Evolutionary conservation across 1,140 invertebrate species (phyloP).

Genomic region (Conus ventricosus): DNA sequence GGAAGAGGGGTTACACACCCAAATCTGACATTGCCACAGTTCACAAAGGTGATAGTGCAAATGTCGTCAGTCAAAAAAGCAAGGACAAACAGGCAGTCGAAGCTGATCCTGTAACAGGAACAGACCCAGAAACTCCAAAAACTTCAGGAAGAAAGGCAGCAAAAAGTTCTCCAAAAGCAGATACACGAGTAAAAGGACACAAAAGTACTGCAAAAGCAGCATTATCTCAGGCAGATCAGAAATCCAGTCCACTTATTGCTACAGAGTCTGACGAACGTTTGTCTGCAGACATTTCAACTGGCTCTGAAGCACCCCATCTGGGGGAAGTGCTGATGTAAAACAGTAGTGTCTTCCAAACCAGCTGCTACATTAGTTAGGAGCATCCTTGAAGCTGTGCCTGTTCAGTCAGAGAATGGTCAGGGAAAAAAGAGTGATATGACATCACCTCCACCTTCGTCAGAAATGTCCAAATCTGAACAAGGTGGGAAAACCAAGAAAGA

Average conservation of each 20-base stretch:
- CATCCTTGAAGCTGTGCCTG: slow-evolving; percentile 3
- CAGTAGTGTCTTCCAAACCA: neutral
- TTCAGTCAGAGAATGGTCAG: neutral
- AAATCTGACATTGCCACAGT: neutral
- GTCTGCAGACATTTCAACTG: neutral
- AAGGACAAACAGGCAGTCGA: neutral
- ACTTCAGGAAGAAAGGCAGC: neutral
- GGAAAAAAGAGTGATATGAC: neutral
- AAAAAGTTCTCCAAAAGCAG: neutral
- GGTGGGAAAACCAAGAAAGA: neutral
- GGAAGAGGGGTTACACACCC: neutral
- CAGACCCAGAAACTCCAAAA: neutral
- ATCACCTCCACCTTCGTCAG: neutral
- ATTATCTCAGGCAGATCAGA: neutral
- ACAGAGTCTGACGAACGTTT: neutral
- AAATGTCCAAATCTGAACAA: neutral
- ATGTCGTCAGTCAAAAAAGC: neutral
- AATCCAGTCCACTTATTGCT: neutral
- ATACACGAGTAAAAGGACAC: neutral
- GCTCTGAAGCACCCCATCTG: neutral
- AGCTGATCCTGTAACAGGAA: neutral
- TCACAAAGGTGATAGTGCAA: no score
- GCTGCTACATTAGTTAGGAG: neutral
- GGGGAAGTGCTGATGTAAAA: neutral
- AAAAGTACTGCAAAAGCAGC: neutral